Conservation (phyloP, 2,888 invertebrate species). For the Lasioglossum vierecki region DNA sequence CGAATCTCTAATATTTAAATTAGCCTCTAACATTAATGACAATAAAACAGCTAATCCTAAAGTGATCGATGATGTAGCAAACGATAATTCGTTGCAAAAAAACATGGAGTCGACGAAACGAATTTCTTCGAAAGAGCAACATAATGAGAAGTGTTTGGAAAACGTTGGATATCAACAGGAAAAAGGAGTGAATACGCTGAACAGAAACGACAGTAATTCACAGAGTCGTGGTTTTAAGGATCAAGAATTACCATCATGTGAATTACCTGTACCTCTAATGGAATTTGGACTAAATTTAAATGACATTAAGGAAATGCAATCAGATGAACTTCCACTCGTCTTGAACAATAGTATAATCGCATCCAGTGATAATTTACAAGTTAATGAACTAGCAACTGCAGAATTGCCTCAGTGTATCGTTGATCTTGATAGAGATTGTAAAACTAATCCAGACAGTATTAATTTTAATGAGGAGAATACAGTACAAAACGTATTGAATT, state of each 20-base stretch:
- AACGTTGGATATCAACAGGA: not conserved
- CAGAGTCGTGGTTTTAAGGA: constrained; percentile 3
- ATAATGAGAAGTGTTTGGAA: constrained; percentile 1
- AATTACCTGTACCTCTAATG: constrained; percentile 66
- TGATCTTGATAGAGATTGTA: constrained; percentile 8
- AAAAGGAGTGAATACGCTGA: not conserved
- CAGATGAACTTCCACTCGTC: constrained; percentile 61
- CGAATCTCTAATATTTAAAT: constrained; percentile 40
- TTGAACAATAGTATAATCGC: constrained; percentile 39
- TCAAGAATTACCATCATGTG: constrained; percentile 60
- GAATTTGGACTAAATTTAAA: constrained; percentile 37
- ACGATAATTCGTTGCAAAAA: constrained; percentile 24
- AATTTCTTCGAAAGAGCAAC: constrained; percentile 15
- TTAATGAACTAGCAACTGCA: constrained; percentile 35
- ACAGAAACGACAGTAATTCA: not conserved
- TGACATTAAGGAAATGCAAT: constrained; percentile 47
- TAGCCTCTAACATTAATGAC: constrained; percentile 28
- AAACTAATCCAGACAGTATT: not conserved
- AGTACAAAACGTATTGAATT: constrained; percentile 11
- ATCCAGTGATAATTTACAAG: not conserved
- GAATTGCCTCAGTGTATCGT: constrained; percentile 51
- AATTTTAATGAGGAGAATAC: not conserved
- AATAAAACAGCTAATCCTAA: constrained; percentile 38
- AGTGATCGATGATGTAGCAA: constrained; percentile 3
- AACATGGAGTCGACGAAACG: constrained; percentile 53